Conservation (phyloP, 2,113 vertebrate species). For the Apodemus speciosus region DNA sequence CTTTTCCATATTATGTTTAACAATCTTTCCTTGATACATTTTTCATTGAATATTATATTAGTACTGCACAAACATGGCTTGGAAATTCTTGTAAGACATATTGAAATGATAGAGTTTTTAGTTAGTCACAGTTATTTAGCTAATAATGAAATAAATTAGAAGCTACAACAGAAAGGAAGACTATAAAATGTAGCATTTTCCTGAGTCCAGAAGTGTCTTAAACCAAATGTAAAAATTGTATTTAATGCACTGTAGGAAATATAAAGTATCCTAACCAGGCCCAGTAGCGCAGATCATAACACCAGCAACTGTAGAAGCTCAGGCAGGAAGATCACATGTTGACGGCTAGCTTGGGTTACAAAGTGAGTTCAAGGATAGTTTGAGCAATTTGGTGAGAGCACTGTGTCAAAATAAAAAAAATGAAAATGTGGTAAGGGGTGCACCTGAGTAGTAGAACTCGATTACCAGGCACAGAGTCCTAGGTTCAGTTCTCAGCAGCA, state of each 20-base stretch:
- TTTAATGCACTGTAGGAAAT: background rate
- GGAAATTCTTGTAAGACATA: background rate
- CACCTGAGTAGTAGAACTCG: background rate
- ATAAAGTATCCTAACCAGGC: background rate
- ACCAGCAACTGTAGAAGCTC: background rate
- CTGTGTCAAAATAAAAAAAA: background rate
- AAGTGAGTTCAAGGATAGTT: background rate
- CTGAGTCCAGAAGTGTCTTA: background rate
- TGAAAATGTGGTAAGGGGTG: background rate
- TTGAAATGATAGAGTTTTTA: slow-evolving; percentile 1
- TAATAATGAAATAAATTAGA: background rate
- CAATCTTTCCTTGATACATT: background rate
- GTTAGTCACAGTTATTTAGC: background rate
- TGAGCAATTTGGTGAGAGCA: background rate
- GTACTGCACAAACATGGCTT: background rate
- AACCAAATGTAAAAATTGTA: background rate
- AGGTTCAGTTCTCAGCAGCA: background rate
- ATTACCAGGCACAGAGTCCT: background rate
- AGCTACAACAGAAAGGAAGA: background rate
- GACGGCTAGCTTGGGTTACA: background rate
- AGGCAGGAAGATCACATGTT: background rate
- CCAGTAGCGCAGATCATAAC: background rate
- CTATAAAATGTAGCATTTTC: background rate
- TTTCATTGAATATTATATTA: background rate
- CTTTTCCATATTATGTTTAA: slow-evolving; percentile 7